Conservation (phyloP, 2,888 invertebrate genomes). For the Meta bourneti region DNA sequence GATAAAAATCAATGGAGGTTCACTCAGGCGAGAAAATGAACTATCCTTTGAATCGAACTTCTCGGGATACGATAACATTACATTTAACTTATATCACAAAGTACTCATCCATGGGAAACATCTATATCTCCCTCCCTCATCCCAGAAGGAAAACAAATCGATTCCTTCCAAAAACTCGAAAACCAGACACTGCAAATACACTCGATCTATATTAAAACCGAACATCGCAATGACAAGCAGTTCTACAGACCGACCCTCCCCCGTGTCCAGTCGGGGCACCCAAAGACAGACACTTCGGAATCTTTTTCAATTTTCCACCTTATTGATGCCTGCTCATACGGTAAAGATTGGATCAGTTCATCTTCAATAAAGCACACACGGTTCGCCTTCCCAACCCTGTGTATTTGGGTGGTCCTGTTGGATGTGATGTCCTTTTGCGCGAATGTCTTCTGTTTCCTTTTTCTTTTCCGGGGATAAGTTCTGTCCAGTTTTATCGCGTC, state of each 20-base stretch:
- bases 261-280: neutral
- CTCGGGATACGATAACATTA: neutral
- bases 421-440: neutral
- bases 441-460: constrained; percentile 15
- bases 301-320: constrained; percentile 25
- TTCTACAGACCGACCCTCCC: neutral
- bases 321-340: constrained; percentile 24
- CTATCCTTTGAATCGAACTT: neutral
- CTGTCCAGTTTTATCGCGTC: constrained; percentile 33
- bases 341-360: constrained; percentile 1
- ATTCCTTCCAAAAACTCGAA: neutral
- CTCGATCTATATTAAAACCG: constrained; percentile 1
- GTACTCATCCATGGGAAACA: neutral
- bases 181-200: neutral
- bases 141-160: neutral
- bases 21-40: neutral
- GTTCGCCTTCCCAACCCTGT: neutral
- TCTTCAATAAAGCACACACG: constrained; percentile 23
- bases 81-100: neutral
- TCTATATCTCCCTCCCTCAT: neutral
- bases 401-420: neutral
- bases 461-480: constrained; percentile 21
- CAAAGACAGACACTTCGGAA: neutral
- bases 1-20: neutral
- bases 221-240: neutral